Evolutionary conservation across 2,888 invertebrate genomes (phyloP), one percentile per base, ranked within the genome.

Genomic region (Stramonita haemastoma): DNA sequence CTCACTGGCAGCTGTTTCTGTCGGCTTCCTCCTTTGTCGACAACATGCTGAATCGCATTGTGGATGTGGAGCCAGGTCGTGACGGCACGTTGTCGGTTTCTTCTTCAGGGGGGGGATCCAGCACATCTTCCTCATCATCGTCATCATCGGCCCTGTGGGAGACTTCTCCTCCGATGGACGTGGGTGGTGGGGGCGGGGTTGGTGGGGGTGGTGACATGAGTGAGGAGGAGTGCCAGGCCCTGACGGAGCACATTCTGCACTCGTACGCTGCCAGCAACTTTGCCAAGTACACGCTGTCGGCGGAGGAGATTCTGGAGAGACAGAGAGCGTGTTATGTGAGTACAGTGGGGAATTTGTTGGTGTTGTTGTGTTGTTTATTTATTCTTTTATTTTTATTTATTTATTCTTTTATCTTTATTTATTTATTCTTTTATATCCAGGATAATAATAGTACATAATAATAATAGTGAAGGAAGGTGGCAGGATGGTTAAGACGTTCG

Each of bases 211-310:
- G 86, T 86, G 66, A 83, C 32, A 17, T 60, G 60, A 86, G 22
- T 60, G 86, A 89, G 19, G 86, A 36, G 34, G 86, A 86, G 60
- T 79, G 84, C 15, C 26, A n/a, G 32, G 57, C 19, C 56, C 19
- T 87, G 73, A 29, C 86, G 29, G n/a, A 87, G 70, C 77, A 87
- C 73, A 56, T 89, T 1, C n/a, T 89, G 29, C 66, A 85, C 77
- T 34, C 70, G 26, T 66, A 89, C n/a, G 32, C 73, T 0, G 32
- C 22, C 29, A 36, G 32, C 46, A 83, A n/a, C 56, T 26, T 66
- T 85, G 26, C 86, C 57, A 89, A 84, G 13, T 85, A 86, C 73
- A 89, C 87, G 81, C 89, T 89, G 70, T 87, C 83, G 4, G 57
- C 86, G 0, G 88, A 89, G 84, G 89, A 89, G 83, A 32, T 89